A percentile compares a stretch with the other conserved stretches of the same genome.
These are phyloP conservation scores for Masticophis lateralis DNA, from an alignment of 2,797 vertebrate species.

Conservation along the genomic window DNA sequence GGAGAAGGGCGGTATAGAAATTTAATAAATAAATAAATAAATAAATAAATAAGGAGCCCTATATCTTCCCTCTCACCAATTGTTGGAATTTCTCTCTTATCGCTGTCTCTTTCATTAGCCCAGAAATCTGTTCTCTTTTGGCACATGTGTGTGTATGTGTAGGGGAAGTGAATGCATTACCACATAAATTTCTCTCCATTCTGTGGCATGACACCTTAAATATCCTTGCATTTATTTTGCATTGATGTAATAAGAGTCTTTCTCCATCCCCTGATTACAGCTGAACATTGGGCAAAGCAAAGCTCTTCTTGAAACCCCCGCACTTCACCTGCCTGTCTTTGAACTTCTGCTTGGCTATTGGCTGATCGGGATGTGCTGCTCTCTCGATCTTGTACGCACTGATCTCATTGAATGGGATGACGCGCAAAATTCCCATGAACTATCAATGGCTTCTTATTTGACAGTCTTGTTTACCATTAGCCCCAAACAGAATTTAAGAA, in stretches of 20 bases:
- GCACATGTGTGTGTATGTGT: not conserved
- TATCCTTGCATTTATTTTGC: not conserved
- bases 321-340: not conserved
- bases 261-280: not conserved
- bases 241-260: not conserved
- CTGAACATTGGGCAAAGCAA: not conserved
- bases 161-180: not conserved
- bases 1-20: too few species aligned
- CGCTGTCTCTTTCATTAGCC: not conserved
- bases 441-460: not conserved
- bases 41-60: not conserved
- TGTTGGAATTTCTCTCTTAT: not conserved
- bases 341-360: not conserved
- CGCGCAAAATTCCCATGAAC: not conserved
- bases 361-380: not conserved
- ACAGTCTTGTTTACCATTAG: not conserved
- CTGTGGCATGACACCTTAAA: not conserved
- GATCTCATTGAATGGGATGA: not conserved
- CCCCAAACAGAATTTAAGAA: not conserved
- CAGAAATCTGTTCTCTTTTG: not conserved
- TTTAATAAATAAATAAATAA: too few species aligned
- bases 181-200: not conserved
- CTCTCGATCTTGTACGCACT: not conserved
- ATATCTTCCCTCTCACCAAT: not conserved
- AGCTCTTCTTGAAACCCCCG: not conserved